These are phyloP conservation scores for Tetranychus truncatus DNA, from an alignment of 2,888 invertebrate species.

Conservation along the genomic window DNA sequence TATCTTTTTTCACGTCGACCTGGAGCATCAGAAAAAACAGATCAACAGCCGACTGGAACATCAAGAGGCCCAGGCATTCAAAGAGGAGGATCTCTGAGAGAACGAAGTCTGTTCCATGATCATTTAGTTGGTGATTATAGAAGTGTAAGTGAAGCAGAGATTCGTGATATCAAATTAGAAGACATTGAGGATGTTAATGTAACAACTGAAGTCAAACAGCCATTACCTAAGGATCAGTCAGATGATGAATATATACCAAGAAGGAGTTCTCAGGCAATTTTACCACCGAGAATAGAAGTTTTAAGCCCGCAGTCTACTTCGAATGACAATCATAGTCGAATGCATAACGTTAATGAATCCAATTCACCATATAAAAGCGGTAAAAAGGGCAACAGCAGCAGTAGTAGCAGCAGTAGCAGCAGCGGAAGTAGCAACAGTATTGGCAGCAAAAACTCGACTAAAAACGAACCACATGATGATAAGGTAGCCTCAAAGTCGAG, in stretches of 20 bases:
- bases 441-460: neutral
- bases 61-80: neutral
- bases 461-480: neutral
- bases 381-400: no score
- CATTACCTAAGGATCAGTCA: neutral
- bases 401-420: neutral
- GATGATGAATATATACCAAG: neutral
- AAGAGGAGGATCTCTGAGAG: neutral
- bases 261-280: neutral
- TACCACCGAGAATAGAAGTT: neutral
- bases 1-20: neutral
- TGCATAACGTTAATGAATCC: no score
- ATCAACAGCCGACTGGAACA: neutral
- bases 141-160: constrained; percentile 24
- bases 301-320: neutral
- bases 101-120: neutral
- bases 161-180: neutral
- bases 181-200: neutral
- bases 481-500: neutral
- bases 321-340: neutral
- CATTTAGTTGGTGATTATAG: neutral
- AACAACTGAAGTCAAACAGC: neutral
- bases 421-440: neutral
- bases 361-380: no score
- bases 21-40: neutral